phyloP scores from a whole-genome alignment of 2,113 vertebrate genomes.

The Nesogale talazaci region DNA sequence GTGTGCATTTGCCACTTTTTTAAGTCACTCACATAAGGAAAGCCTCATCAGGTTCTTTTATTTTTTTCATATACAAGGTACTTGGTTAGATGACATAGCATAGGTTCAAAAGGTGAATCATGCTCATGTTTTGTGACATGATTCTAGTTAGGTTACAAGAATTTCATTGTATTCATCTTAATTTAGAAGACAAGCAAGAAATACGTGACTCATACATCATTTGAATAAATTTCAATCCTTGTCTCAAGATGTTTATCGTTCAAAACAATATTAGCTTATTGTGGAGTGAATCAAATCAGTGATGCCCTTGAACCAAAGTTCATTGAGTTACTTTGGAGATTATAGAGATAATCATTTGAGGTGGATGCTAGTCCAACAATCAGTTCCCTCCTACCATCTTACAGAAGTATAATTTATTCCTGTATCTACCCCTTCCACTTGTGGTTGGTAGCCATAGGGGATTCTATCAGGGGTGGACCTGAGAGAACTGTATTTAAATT shows the following conservation, averaged over 20 bases:
- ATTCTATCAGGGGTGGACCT: background rate
- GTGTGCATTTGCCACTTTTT: too few relatives aligned
- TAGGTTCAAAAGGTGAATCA: conserved; percentile 30
- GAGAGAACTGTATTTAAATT: background rate
- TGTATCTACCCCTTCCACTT: background rate
- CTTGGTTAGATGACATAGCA: background rate
- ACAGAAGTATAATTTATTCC: background rate
- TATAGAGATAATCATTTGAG: background rate
- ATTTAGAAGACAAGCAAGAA: conserved; percentile 40
- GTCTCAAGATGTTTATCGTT: conserved; percentile 60
- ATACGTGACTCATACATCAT: conserved; percentile 63
- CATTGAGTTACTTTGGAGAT: background rate
- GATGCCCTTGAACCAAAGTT: conserved; percentile 55
- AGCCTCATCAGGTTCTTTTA: background rate
- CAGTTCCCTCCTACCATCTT: background rate
- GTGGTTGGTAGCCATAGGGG: background rate
- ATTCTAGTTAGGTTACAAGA: background rate
- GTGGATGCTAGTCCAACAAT: background rate
- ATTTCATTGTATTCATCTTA: background rate
- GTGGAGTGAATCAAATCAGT: conserved; percentile 30
- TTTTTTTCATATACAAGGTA: background rate
- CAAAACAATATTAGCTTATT: conserved; percentile 61
- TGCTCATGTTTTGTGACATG: background rate
- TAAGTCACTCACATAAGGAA: too few relatives aligned
- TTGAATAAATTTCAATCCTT: conserved; percentile 45